Base-by-base conservation (phyloP, 2,797 vertebrate genomes). In the Arvicola amphibius region DNA sequence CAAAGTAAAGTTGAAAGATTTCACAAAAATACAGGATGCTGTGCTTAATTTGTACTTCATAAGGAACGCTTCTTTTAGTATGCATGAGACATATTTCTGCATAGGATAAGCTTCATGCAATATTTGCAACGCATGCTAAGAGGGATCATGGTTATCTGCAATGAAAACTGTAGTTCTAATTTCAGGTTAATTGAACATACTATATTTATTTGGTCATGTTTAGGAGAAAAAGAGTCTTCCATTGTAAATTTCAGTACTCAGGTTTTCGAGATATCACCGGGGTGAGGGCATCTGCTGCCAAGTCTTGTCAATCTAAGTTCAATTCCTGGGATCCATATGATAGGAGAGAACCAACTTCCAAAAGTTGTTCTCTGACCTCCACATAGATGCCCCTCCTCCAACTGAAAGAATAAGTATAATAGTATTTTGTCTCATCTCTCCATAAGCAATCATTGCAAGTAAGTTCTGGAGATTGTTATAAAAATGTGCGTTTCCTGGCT, bases 21-120 rank as follows among this genome's bases (percentile, higher is more conserved):
- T 79, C 80, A 32, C 56, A 95, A 96, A 94, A 89, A 76, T 63
- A 83, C 5, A 76, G 34, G 19, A 65, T 56, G 8, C 29, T 40
- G 46, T 32, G 23, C 80, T 78, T 69, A 78, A 91, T 92, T 83
- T 92, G 53, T 59, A 71, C 95, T 81, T 95, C 53, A 91, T 69
- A 79, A 91, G 83, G 32, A 84, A 63, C 9, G 37, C 6, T 25
- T 67, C 67, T 43, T 69, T 91, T 21, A 83, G 81, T 78, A 3
- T 74, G 61, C 25, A 25, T 61, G 87, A 74, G 87, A 37, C 23
- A 27, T 11, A n/a, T 78, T 77, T 65, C 43, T 78, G 40, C 46
- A n/a, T 8, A 90, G 21, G 43, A 12, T 65, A 78, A 90, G 43
- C 34, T 65, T 61, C 40, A 4, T 56, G 48, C 10, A 81, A 59